phyloP scores from a whole-genome alignment of 2,888 invertebrate species.

The Rhagonycha lutea region DNA sequence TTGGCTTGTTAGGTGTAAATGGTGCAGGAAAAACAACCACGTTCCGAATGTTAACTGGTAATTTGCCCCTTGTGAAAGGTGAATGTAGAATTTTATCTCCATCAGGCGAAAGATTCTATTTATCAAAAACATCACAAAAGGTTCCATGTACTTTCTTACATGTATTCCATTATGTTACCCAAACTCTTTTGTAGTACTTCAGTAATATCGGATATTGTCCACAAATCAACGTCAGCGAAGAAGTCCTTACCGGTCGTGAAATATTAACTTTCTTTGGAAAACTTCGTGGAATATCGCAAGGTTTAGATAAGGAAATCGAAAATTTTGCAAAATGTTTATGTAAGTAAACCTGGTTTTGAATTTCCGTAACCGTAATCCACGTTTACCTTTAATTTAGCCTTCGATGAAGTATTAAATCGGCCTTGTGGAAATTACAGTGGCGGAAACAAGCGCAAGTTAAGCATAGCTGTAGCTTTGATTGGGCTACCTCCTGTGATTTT shows the following conservation, averaged over 20 bases:
- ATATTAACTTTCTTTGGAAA: neutral
- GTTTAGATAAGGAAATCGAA: constrained; percentile 82
- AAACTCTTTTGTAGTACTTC: constrained; percentile 61
- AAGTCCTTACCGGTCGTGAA: constrained; percentile 65
- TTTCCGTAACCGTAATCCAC: neutral
- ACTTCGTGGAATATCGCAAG: constrained; percentile 75
- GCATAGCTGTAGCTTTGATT: constrained; percentile 82
- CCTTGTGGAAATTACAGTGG: constrained; percentile 58
- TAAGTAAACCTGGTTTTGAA: constrained; percentile 49
- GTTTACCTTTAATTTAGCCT: constrained; percentile 34
- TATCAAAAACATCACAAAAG: neutral
- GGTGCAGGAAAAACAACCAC: constrained; percentile 86
- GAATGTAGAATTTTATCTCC: neutral
- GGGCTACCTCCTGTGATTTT: constrained; percentile 66
- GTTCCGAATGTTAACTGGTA: constrained; percentile 81
- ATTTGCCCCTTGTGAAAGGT: constrained; percentile 43
- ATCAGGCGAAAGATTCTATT: neutral
- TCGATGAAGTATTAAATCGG: constrained; percentile 46
- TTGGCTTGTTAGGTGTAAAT: constrained; percentile 83
- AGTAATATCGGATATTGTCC: constrained; percentile 86
- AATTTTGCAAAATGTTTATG: constrained; percentile 56
- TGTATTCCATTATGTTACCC: neutral
- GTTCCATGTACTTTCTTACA: neutral
- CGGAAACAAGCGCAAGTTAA: constrained; percentile 80
- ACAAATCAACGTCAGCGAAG: constrained; percentile 81